Evolutionary conservation across 2,113 vertebrate genomes (phyloP).

Genomic region (Pangasianodon hypophthalmus): DNA sequence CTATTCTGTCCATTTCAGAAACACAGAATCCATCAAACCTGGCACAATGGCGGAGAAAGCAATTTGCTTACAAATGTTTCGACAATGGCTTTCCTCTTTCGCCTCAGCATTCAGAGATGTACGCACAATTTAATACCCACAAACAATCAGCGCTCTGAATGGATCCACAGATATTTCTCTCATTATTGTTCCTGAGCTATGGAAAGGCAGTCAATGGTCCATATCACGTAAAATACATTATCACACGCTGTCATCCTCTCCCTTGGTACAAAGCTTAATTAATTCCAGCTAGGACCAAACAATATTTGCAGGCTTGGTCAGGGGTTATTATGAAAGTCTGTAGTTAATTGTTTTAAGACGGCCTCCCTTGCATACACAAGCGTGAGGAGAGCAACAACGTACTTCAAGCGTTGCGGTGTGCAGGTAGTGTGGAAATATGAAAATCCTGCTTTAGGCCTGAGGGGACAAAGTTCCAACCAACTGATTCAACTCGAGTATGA

Average conservation of each 20-base stretch:
- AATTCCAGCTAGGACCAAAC: slow-evolving; percentile 71
- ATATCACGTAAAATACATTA: slow-evolving; percentile 73
- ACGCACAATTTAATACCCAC: slow-evolving; percentile 78
- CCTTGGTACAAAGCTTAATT: slow-evolving; percentile 70
- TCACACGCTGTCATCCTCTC: slow-evolving; percentile 58
- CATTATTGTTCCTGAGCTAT: slow-evolving; percentile 76
- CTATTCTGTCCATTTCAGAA: slow-evolving; percentile 53
- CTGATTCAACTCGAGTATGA: background rate
- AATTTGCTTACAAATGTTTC: slow-evolving; percentile 78
- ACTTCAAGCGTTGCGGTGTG: slow-evolving; percentile 16
- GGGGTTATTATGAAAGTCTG: slow-evolving; percentile 67
- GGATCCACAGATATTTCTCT: slow-evolving; percentile 73
- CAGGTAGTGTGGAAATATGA: slow-evolving; percentile 20
- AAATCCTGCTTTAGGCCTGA: background rate
- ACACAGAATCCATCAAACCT: slow-evolving; percentile 74
- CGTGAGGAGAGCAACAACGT: slow-evolving; percentile 16
- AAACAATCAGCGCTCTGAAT: slow-evolving; percentile 75
- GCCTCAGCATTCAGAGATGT: slow-evolving; percentile 68
- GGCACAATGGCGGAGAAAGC: slow-evolving; percentile 74
- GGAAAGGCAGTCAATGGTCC: slow-evolving; percentile 80
- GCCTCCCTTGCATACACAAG: slow-evolving; percentile 52
- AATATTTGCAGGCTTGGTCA: slow-evolving; percentile 69
- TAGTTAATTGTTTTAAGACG: slow-evolving; percentile 63
- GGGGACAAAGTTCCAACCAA: slow-evolving; percentile 21
- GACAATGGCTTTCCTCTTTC: slow-evolving; percentile 71